phyloP scores from a whole-genome alignment of 1,140 invertebrate genomes.

The Magallana angulata region DNA sequence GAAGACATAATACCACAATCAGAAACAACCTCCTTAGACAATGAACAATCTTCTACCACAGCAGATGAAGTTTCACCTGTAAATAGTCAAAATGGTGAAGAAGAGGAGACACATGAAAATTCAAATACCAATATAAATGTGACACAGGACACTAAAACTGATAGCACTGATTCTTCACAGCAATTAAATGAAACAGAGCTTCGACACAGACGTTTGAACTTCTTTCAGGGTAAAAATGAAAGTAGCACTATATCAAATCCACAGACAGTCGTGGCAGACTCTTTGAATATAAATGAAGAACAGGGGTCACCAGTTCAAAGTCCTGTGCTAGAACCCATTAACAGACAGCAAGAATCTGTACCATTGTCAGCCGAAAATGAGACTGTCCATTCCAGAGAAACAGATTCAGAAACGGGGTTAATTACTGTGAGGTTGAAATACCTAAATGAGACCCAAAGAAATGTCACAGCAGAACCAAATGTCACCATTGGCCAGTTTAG shows the following conservation, averaged over 20 bases:
- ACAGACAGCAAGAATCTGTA: not conserved
- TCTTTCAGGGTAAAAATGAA: constrained; percentile 51
- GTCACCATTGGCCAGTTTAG: constrained; percentile 92
- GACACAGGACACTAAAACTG: not conserved
- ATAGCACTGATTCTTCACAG: not conserved
- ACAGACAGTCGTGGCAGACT: not conserved
- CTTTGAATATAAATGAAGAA: not conserved
- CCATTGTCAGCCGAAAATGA: not conserved
- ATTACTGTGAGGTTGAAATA: constrained; percentile 91
- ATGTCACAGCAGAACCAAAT: constrained; percentile 87
- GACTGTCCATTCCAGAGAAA: not conserved
- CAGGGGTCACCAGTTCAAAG: not conserved
- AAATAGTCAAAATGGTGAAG: constrained; percentile 6
- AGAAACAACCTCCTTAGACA: not conserved
- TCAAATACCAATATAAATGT: not conserved
- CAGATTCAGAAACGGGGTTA: constrained; percentile 70
- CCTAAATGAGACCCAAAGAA: constrained; percentile 90
- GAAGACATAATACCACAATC: not conserved
- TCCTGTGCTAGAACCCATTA: not conserved
- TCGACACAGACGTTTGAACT: constrained; percentile 53
- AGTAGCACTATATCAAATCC: not conserved
- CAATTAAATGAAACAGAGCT: constrained; percentile 54
- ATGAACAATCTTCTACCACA: not conserved
- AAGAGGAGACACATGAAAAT: not conserved
- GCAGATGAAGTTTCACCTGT: not conserved